phyloP scores from a whole-genome alignment of 2,797 vertebrate genomes.

The Onychomys arenicola region DNA sequence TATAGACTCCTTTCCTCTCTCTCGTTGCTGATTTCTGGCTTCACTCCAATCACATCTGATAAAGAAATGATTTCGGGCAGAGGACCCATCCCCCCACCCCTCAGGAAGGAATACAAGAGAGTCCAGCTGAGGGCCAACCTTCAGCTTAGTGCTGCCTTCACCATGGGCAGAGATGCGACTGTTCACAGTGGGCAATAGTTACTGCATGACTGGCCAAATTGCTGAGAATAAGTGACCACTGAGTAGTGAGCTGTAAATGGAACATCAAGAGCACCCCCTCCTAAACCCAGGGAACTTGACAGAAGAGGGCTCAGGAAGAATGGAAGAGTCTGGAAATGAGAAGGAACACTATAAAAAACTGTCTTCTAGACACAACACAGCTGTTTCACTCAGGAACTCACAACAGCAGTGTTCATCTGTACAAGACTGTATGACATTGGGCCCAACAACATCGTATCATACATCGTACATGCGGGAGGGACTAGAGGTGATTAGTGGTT shows the following conservation, averaged over 20 bases:
- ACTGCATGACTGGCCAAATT: neutral
- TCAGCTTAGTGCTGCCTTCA: neutral
- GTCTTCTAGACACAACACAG: neutral
- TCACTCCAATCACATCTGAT: neutral
- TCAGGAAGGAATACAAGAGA: neutral
- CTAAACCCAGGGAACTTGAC: neutral
- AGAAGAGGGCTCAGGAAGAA: neutral
- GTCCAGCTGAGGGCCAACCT: neutral
- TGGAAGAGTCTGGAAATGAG: neutral
- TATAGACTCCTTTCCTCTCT: neutral
- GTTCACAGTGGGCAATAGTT: neutral
- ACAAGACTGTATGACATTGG: neutral
- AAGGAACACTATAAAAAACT: neutral
- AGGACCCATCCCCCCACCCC: neutral
- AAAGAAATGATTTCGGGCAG: neutral
- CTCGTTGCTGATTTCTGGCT: neutral
- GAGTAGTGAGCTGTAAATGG: neutral
- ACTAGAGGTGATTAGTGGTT: neutral
- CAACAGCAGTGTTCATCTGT: too few relatives aligned
- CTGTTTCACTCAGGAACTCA: neutral
- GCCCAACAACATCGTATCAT: neutral
- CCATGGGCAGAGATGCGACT: too few relatives aligned
- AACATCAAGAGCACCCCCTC: neutral
- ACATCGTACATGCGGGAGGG: neutral
- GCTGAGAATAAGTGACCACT: neutral